Percentiles rank a stretch among this genome's conserved stretches.
phyloP scores from a whole-genome alignment of 2,888 invertebrate species.

The Xylophagus ater region DNA sequence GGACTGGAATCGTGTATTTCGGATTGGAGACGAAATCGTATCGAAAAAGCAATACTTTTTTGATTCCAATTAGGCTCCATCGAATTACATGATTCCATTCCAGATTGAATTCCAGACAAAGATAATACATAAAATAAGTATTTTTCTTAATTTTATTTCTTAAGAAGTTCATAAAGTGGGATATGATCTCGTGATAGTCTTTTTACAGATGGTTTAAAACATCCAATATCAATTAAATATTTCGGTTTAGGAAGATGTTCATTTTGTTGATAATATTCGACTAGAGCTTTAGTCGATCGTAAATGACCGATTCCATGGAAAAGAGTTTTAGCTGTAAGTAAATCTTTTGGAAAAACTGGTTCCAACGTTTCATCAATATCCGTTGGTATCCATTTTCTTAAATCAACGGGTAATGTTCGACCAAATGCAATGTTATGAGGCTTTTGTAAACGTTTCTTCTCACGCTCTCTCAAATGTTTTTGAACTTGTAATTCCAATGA shows the following conservation, averaged over 20 bases:
- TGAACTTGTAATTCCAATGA: conserved; percentile 32
- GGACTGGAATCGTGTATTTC: too few relatives aligned
- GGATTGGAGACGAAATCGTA: too few relatives aligned
- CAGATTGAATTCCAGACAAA: too few relatives aligned
- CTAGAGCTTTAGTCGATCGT: conserved; percentile 30
- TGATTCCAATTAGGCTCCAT: too few relatives aligned
- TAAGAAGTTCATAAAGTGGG: conserved; percentile 32
- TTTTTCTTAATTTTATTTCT: conserved; percentile 3
- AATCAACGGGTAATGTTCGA: conserved; percentile 29
- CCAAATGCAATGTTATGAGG: conserved; percentile 33
- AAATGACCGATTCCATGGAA: conserved; percentile 37
- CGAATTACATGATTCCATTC: too few relatives aligned
- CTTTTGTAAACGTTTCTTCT: conserved; percentile 21
- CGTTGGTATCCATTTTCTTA: conserved; percentile 27
- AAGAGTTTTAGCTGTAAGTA: conserved; percentile 30
- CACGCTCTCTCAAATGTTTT: conserved; percentile 25
- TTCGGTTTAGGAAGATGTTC: conserved; percentile 27
- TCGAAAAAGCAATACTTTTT: too few relatives aligned
- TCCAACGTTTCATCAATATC: conserved; percentile 26
- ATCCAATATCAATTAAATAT: conserved; percentile 28
- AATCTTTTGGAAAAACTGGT: conserved; percentile 31
- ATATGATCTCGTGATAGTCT: conserved; percentile 15
- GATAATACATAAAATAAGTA: too few relatives aligned
- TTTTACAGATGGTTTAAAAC: conserved; percentile 23
- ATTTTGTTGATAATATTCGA: conserved; percentile 29